Conservation (phyloP, 2,888 invertebrate genomes). For the Herminia tarsipennalis region DNA sequence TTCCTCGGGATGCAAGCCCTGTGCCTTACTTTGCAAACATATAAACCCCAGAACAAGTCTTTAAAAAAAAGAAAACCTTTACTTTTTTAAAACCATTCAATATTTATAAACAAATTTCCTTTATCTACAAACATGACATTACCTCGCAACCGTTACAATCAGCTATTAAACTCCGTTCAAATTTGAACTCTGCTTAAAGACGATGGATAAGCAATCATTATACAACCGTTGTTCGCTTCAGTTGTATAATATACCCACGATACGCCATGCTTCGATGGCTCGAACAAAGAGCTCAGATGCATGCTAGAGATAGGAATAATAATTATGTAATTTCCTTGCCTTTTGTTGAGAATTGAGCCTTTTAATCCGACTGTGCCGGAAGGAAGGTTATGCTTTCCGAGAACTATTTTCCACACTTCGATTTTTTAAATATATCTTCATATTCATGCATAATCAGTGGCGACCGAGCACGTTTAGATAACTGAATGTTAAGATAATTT, state of each 20-base stretch:
- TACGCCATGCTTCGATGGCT: slow-evolving; percentile 28
- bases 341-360: slow-evolving; percentile 17
- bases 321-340: slow-evolving; percentile 37
- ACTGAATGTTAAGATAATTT: neutral
- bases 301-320: slow-evolving; percentile 34
- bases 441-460: too few relatives aligned
- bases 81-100: too few relatives aligned
- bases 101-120: neutral
- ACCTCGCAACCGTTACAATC: slow-evolving; percentile 1
- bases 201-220: slow-evolving; percentile 34
- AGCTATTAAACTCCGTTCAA: slow-evolving; percentile 2
- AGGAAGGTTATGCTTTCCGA: too few relatives aligned
- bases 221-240: slow-evolving; percentile 21
- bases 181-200: slow-evolving; percentile 7
- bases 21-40: too few relatives aligned
- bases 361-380: neutral
- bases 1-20: too few relatives aligned
- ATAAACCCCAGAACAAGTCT: too few relatives aligned
- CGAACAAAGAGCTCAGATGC: slow-evolving; percentile 38
- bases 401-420: too few relatives aligned
- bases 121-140: slow-evolving; percentile 21
- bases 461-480: too few relatives aligned
- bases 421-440: too few relatives aligned
- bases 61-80: too few relatives aligned
- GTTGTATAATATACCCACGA: slow-evolving; percentile 35